Base-by-base conservation (phyloP, 2,888 invertebrate genomes). In the Lasioglossum zephyrum region DNA sequence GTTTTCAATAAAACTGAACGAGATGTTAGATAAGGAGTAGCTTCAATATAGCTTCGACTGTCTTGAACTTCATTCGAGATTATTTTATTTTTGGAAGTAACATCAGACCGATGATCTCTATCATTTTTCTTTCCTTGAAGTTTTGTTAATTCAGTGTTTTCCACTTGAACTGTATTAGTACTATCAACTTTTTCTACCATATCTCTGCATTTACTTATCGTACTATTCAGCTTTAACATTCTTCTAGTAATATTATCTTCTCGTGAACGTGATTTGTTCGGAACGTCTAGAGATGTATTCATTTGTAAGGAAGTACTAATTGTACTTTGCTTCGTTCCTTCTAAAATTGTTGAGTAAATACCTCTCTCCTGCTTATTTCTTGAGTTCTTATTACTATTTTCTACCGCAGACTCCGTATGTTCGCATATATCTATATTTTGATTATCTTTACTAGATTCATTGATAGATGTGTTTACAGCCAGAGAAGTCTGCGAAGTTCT, bases 241-340 rank as follows among this genome's bases (percentile, higher is more conserved):
- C 60, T 53, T 22, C 73, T 60, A 31, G 26, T n/a, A 26, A 13
- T 41, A 16, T 39, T 66, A 69, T 11, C 72, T 44, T 79, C 73
- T 69, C 70, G 69, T 26, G 39, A 73, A 76, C 53, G 70, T 79
- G 81, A 78, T 84, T 81, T 81, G 47, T 49, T 66, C 53, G 77
- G 72, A 63, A 79, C 82, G 79, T 91, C 85, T 39, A 92, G 31
- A 22, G 94, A 94, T 47, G 93, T 93, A 76, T 94, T 94, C n/a
- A 93, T 92, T 82, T 90, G 92, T 47, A 94, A 77, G 0, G 94
- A 94, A 36, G 90, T 91, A 60, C 85, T 80, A n/a, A 77, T 16
- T 2, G 88, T 87, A 86, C 88, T 86, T 70, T 85, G 80, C n/a
- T 66, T 53, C 16, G 49, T 44, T 44, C 41, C n/a, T 31, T 81